Evolutionary conservation across 2,888 invertebrate species (phyloP).

Genomic region (Neoascia interrupta): DNA sequence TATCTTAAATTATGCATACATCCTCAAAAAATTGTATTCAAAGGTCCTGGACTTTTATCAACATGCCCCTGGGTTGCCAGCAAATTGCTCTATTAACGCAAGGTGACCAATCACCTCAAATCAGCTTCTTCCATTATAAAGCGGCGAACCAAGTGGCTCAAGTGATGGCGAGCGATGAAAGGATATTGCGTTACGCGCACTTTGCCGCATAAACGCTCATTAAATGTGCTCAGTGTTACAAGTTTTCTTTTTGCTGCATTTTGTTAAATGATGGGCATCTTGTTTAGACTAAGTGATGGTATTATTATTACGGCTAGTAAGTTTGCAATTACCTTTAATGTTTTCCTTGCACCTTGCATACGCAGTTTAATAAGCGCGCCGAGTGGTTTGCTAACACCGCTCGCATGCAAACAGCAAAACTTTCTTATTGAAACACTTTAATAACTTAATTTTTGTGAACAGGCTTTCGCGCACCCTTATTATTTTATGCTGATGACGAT

Average conservation of each 20-base stretch:
- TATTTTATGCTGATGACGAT: conserved; percentile 26
- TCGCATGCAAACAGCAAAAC: no score
- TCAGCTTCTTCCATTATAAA: conserved; percentile 24
- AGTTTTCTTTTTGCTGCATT: conserved; percentile 27
- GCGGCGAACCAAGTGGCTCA: conserved; percentile 9
- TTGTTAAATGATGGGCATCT: conserved; percentile 62
- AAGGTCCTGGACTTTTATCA: no score
- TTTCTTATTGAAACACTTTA: neutral
- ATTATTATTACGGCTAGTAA: conserved; percentile 74
- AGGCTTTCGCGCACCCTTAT: neutral
- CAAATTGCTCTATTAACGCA: conserved; percentile 56
- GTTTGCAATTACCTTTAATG: conserved; percentile 77
- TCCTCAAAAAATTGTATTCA: neutral
- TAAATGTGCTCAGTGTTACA: conserved; percentile 27
- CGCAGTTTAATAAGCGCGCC: conserved; percentile 55
- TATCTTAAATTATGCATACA: conserved; percentile 39
- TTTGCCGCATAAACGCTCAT: conserved; percentile 50
- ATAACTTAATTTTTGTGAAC: neutral
- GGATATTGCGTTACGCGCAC: conserved; percentile 52
- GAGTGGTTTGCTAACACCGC: no score
- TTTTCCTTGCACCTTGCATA: conserved; percentile 78
- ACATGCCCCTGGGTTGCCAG: conserved; percentile 50
- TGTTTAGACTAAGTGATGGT: conserved; percentile 64
- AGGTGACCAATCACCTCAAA: conserved; percentile 58
- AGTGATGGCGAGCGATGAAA: conserved; percentile 52